Conservation (phyloP, 2,888 invertebrate species). For the Nycteola revayana region DNA sequence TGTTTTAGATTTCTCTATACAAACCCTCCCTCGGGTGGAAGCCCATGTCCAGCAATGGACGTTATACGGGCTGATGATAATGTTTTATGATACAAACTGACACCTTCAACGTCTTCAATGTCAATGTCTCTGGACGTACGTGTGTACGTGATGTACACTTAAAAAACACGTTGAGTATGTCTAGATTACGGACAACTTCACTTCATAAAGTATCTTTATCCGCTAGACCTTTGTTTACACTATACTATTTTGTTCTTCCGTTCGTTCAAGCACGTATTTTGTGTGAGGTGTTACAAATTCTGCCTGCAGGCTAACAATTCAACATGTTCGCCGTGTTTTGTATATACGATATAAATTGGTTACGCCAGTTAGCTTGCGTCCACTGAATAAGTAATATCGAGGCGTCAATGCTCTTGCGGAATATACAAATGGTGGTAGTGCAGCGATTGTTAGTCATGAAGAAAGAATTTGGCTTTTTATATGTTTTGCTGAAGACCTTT, state of each 20-base stretch:
- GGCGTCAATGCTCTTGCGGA: constrained; percentile 37
- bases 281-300: constrained; percentile 61
- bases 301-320: constrained; percentile 60
- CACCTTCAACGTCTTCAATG: too few species aligned
- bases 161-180: too few species aligned
- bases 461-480: constrained; percentile 31
- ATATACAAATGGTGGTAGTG: constrained; percentile 36
- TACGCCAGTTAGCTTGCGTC: constrained; percentile 51
- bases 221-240: constrained; percentile 8
- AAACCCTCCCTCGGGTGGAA: too few species aligned
- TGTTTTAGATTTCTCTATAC: too few species aligned
- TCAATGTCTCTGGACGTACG: too few species aligned
- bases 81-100: too few species aligned
- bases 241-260: background rate
- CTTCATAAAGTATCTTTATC: background rate
- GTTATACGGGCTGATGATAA: too few species aligned
- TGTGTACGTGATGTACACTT: too few species aligned
- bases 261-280: constrained; percentile 46
- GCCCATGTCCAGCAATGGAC: too few species aligned
- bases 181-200: too few species aligned
- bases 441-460: constrained; percentile 40
- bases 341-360: constrained; percentile 58
- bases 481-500: constrained; percentile 11
- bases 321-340: constrained; percentile 33
- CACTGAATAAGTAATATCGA: constrained; percentile 48